phyloP scores from a whole-genome alignment of 2,888 invertebrate species.

The Ennomos erosarius region DNA sequence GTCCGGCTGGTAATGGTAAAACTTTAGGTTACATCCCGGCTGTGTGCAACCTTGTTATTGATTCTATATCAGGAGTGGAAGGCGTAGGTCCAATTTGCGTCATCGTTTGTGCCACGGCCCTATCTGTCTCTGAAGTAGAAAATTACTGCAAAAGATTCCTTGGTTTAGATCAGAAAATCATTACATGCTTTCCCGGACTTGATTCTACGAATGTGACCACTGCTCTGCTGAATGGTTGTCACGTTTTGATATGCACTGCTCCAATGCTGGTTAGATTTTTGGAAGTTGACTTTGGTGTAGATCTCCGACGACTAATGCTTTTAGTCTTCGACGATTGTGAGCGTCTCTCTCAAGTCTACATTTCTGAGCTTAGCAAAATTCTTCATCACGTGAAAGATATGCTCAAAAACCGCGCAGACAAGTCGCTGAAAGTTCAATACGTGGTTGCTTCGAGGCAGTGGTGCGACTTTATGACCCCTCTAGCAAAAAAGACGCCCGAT shows the following conservation, averaged over 20 bases:
- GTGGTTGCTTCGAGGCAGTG: slow-evolving; percentile 87
- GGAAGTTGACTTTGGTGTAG: slow-evolving; percentile 73
- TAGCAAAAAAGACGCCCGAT: slow-evolving; percentile 83
- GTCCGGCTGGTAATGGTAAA: slow-evolving; percentile 87
- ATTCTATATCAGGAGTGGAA: slow-evolving; percentile 60
- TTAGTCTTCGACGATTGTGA: slow-evolving; percentile 90
- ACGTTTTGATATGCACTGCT: slow-evolving; percentile 90
- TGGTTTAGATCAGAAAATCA: slow-evolving; percentile 57
- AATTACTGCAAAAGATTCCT: slow-evolving; percentile 71
- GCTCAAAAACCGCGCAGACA: slow-evolving; percentile 68
- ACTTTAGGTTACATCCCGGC: slow-evolving; percentile 89
- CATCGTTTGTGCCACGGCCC: slow-evolving; percentile 87
- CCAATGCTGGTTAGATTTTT: slow-evolving; percentile 79
- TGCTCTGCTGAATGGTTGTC: slow-evolving; percentile 87
- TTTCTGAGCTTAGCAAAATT: slow-evolving; percentile 71
- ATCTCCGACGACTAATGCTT: slow-evolving; percentile 86
- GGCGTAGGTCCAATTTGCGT: slow-evolving; percentile 87
- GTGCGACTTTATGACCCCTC: slow-evolving; percentile 84
- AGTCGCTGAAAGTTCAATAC: slow-evolving; percentile 82
- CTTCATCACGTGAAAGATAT: slow-evolving; percentile 72
- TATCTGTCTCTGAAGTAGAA: slow-evolving; percentile 81
- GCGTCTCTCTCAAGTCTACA: slow-evolving; percentile 83
- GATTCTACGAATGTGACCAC: slow-evolving; percentile 64
- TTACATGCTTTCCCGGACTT: slow-evolving; percentile 76
- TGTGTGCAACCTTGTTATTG: slow-evolving; percentile 85